These are phyloP conservation scores for Etheostoma nigrum DNA, from an alignment of 2,797 vertebrate genomes.

Conservation along the genomic window DNA sequence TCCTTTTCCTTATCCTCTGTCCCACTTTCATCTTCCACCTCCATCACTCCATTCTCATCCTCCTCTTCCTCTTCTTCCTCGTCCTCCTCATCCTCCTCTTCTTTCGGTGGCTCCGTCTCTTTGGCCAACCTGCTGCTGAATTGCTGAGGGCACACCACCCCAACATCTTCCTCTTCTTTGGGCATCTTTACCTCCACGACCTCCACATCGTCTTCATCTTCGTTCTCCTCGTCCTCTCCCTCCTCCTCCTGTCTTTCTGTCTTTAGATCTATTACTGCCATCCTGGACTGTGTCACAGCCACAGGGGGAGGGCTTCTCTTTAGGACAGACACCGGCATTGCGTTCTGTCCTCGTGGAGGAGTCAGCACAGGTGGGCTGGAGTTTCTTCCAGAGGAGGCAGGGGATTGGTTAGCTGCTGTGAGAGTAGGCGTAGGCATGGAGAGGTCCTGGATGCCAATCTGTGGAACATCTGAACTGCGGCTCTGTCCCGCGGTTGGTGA, in stretches of 20 bases:
- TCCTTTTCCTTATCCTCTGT: conserved; percentile 84
- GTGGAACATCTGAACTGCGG: conserved; percentile 46
- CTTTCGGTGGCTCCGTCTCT: conserved; percentile 61
- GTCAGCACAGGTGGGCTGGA: conserved; percentile 59
- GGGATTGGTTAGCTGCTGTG: conserved; percentile 64
- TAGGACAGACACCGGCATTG: conserved; percentile 80
- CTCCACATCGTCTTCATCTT: conserved; percentile 69
- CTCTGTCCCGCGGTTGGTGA: conserved; percentile 30
- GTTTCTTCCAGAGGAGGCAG: conserved; percentile 63
- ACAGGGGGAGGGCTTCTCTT: conserved; percentile 83
- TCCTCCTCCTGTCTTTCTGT: conserved; percentile 70
- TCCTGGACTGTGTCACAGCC: conserved; percentile 60
- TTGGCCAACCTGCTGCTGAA: conserved; percentile 60
- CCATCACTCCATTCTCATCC: conserved; percentile 75
- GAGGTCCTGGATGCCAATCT: conserved; percentile 69
- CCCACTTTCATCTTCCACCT: conserved; percentile 85
- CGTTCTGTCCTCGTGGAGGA: conserved; percentile 76
- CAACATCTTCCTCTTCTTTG: conserved; percentile 75
- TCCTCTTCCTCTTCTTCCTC: conserved; percentile 72
- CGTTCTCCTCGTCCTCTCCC: conserved; percentile 45
- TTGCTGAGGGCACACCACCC: conserved; percentile 56
- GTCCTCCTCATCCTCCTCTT: conserved; percentile 65
- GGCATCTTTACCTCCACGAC: conserved; percentile 69
- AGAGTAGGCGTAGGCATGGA: conserved; percentile 72
- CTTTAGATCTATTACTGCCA: conserved; percentile 71